Evolutionary conservation across 1,140 invertebrate genomes (phyloP).

Genomic region (Musca domestica): DNA sequence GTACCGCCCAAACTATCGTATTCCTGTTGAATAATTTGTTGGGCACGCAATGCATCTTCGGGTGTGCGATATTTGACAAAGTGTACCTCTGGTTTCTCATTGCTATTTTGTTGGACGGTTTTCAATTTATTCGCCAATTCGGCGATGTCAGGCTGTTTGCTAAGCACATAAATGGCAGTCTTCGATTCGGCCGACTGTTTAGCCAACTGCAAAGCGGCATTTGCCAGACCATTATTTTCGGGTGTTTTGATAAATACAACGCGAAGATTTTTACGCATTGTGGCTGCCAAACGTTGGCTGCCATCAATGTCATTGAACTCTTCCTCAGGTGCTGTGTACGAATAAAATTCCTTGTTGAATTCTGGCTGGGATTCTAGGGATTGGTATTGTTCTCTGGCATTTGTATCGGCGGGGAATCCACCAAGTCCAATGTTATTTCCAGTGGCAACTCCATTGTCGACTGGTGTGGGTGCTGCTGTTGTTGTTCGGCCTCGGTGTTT

Average conservation of each 20-base stretch:
- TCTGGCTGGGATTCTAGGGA: background rate
- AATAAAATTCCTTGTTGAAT: slow-evolving; percentile 43
- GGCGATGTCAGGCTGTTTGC: slow-evolving; percentile 61
- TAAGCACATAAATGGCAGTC: slow-evolving; percentile 80
- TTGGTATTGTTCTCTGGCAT: background rate
- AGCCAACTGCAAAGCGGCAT: slow-evolving; percentile 63
- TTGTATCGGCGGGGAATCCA: background rate
- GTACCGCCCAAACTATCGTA: slow-evolving; percentile 42
- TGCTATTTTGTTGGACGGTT: slow-evolving; percentile 37
- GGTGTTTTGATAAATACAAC: slow-evolving; percentile 85
- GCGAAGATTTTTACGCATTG: slow-evolving; percentile 76
- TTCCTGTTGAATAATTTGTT: slow-evolving; percentile 46
- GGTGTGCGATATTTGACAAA: slow-evolving; percentile 48
- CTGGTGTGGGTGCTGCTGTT: background rate
- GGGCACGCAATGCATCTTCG: slow-evolving; percentile 44
- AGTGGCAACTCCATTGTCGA: background rate
- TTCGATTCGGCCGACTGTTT: slow-evolving; percentile 71
- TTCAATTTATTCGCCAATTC: slow-evolving; percentile 40
- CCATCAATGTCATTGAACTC: slow-evolving; percentile 40
- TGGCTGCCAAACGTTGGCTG: slow-evolving; percentile 35
- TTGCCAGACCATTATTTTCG: slow-evolving; percentile 57
- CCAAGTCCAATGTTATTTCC: background rate
- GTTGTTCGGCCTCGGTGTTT: background rate
- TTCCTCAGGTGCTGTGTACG: slow-evolving; percentile 44
- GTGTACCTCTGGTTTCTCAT: slow-evolving; percentile 45